Base-by-base conservation (phyloP, 23 tunicate genomes). In the Phallusia fumigata region DNA sequence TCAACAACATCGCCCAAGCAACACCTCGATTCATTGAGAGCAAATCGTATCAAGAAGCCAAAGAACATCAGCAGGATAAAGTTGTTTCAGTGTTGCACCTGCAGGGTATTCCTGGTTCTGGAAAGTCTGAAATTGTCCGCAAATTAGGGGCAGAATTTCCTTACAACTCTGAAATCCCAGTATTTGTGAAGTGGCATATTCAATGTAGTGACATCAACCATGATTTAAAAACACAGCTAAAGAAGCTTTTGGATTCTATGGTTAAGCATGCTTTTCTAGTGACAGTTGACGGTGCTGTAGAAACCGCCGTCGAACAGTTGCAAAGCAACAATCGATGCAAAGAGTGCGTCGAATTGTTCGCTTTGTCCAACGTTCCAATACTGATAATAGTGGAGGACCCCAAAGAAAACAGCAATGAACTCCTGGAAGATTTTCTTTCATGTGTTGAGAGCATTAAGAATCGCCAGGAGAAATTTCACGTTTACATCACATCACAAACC, bases 191-290 rank as follows among this genome's bases (percentile, higher is more conserved):
- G 69, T 58, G 69, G 69, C 69, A 58, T 58, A 58, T 58, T 58
- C 69, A 58, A 16, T 58, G 69, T 16, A 58, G 69, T 58, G 69
- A 58, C 69, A 58, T 22, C 2, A 58, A 58, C 69, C 69, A 58
- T 16, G 69, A 58, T 24, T 6, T 58, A 22, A 58, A 58, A 58
- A 58, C 69, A 21, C 69, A 58, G 28, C 16, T 58, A 24, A 58
- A 58, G 69, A 13, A 58, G 28, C 69, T 58, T 58, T 13, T 58
- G 15, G 69, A 58, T 6, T 22, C 15, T 22, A 58, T 58, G 69
- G 28, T 21, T 1, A 22, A 58, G 16, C 69, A 58, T 24, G 1
- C 26, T 1, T 6, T 24, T 8, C 28, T 58, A 16, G 1, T 21
- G 28, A 51, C 58, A 18, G 15, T 18, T 15, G 58, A 58, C 3